These are phyloP conservation scores for Coluber constrictor DNA, from an alignment of 2,797 vertebrate species.

Conservation along the genomic window DNA sequence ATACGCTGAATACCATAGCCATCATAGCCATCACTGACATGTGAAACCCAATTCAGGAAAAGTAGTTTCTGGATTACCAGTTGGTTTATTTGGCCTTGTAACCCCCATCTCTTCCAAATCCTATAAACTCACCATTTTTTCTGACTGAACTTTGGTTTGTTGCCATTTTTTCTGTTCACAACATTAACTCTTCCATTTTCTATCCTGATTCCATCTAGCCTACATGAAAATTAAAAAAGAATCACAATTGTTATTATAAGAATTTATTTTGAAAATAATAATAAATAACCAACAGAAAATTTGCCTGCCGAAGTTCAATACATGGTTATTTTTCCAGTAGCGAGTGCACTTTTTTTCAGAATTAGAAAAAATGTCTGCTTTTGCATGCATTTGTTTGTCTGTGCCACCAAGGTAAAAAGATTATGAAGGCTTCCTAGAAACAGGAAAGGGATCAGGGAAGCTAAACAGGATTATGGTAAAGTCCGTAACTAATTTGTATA, in stretches of 20 bases:
- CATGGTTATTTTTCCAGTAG: neutral
- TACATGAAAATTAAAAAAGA: conserved; percentile 46
- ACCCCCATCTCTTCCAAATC: neutral
- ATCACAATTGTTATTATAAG: neutral
- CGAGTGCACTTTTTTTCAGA: neutral
- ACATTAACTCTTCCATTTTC: conserved; percentile 87
- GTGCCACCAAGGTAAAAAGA: neutral
- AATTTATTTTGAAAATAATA: neutral
- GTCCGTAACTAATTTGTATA: neutral
- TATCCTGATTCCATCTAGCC: conserved; percentile 88
- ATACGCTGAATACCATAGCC: neutral
- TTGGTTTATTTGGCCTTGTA: neutral
- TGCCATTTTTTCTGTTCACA: conserved; percentile 80
- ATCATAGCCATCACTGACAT: neutral
- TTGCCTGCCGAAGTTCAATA: neutral
- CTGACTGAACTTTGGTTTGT: conserved; percentile 82
- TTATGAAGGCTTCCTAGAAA: neutral
- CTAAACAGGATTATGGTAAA: neutral
- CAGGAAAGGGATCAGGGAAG: neutral
- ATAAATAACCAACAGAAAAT: neutral
- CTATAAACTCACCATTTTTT: conserved; percentile 80
- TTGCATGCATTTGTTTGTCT: neutral
- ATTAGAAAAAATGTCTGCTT: neutral
- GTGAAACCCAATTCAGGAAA: neutral
- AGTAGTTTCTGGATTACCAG: neutral